phyloP scores from a whole-genome alignment of 2,113 vertebrate genomes.

The Podarcis cretensis region DNA sequence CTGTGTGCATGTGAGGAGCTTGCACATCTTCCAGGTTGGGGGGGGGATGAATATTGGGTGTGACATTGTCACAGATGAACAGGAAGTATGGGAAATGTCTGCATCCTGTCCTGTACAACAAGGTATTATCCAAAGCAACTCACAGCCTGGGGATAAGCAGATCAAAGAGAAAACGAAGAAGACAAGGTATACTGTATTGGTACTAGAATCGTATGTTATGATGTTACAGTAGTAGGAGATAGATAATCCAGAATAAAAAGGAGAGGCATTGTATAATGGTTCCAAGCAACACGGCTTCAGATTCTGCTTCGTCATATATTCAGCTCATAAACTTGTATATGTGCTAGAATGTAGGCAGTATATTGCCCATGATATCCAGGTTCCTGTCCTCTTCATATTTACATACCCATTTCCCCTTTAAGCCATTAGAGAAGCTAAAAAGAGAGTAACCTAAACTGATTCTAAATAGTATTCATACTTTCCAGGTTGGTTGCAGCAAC shows the following conservation, averaged over 20 bases:
- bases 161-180: background rate
- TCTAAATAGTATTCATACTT: background rate
- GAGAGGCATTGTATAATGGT: background rate
- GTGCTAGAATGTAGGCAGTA: background rate
- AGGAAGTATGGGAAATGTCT: background rate
- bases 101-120: background rate
- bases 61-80: background rate
- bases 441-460: background rate
- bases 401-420: background rate
- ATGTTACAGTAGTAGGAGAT: background rate
- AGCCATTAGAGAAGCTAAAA: background rate
- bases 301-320: background rate
- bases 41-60: background rate
- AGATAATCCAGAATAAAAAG: background rate
- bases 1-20: background rate
- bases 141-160: background rate
- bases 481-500: no score
- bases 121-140: background rate
- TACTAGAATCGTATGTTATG: background rate
- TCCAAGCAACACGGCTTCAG: background rate
- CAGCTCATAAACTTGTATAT: background rate
- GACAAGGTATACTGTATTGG: background rate
- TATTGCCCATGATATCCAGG: background rate
- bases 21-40: background rate
- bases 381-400: background rate